A percentile compares a stretch with the other conserved stretches of the same genome.
phyloP scores from a whole-genome alignment of 2,797 vertebrate genomes.

The Pteronotus mesoamericanus region DNA sequence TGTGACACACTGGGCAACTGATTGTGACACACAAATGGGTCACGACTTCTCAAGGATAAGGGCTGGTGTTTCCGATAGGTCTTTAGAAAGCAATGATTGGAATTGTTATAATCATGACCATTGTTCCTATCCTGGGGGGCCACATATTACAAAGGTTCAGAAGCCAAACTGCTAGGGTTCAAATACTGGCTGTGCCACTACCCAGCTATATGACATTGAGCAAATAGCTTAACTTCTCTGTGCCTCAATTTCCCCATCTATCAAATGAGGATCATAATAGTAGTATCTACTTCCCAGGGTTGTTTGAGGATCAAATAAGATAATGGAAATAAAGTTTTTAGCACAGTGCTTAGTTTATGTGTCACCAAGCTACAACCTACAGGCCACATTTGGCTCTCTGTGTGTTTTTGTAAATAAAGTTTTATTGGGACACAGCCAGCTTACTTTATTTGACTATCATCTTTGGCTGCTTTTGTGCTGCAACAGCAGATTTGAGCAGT shows the following conservation, averaged over 20 bases:
- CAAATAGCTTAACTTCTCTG: not conserved
- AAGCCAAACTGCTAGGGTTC: not conserved
- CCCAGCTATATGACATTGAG: not conserved
- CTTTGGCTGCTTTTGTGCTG: not conserved
- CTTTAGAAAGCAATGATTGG: constrained; percentile 1
- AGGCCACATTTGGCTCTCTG: not conserved
- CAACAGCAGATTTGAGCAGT: not conserved
- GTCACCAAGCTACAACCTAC: not conserved
- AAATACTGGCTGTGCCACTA: not conserved
- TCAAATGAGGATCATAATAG: not conserved
- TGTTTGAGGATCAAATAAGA: not conserved
- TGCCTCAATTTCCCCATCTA: constrained; percentile 13
- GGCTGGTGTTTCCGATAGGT: not conserved
- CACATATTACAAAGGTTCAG: not conserved
- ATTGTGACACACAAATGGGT: not conserved
- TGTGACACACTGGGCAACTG: constrained; percentile 10
- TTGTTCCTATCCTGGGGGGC: constrained; percentile 5
- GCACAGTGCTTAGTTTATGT: not conserved
- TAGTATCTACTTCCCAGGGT: not conserved
- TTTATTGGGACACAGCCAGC: not conserved
- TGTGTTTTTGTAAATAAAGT: constrained; percentile 1
- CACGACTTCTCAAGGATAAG: not conserved
- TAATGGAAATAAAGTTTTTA: not conserved
- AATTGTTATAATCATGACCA: constrained; percentile 38
- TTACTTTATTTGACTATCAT: not conserved